Evolutionary conservation across 1,140 invertebrate genomes (phyloP), one percentile per base, ranked within the genome.

Genomic region (Tribolium madens): DNA sequence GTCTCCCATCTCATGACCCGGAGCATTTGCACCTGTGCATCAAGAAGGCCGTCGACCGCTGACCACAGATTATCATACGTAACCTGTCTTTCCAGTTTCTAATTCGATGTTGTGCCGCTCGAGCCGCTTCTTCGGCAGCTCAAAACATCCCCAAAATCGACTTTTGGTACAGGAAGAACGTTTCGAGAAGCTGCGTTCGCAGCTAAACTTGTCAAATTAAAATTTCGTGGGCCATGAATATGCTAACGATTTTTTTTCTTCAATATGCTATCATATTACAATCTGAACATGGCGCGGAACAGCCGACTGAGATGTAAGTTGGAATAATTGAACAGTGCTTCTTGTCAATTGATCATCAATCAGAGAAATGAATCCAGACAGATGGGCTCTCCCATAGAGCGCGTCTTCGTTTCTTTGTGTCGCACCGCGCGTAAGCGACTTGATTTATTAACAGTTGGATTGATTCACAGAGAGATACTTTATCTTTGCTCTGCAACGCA

Each of bases 71-170:
- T 84, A 84, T 82, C 83, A 82, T 83, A 84, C 81, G 78, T 79
- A 84, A 84, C 83, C 76, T 78, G 83, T 84, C 81, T 80, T 84
- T 82, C 84, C 82, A 84, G 84, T 84, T 84, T 81, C 81, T 80
- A 83, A 80, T 83, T 79, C 79, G 81, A 72, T 79, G 21, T 64
- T 33, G 52, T 18, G 52, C 52, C 57, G 26, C n/a, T 42, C 2
- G n/a, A 9, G 9, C 57, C 57, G 57, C 57, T 64, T 33, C 57
- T 64, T 33, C 57, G 57, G 57, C 57, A 33, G 57, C 57, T 33
- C 18, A 33, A 33, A 64, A 12, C 21, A 33, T 13, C 57, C 57
- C 52, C 57, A 21, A 26, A 33, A 57, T 12, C 21, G 21, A 9
- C 21, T 15, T 9, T 60, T 15, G 1, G 12, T 7, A 13, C 7